Evolutionary conservation across 92 coral and sea anemone genomes (phyloP).

Genomic region (Scolanthus callimorphus): DNA sequence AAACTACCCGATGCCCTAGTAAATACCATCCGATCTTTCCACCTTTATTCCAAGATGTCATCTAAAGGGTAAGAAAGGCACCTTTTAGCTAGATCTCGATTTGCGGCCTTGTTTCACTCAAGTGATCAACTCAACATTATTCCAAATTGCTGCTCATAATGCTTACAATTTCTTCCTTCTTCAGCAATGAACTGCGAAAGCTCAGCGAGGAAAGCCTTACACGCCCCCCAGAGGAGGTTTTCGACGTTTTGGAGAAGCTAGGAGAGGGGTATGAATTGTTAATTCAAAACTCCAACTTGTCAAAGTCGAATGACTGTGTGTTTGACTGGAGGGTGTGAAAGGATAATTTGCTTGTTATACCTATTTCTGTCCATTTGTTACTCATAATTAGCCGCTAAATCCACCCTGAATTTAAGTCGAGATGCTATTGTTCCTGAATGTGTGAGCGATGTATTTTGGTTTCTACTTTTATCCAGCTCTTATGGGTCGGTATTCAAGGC

Average conservation of each 20-base stretch:
- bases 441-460: too few relatives aligned
- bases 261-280: slow-evolving; percentile 84
- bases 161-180: background rate
- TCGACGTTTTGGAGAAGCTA: slow-evolving; percentile 91
- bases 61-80: slow-evolving; percentile 81
- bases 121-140: background rate
- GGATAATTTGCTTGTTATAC: too few relatives aligned
- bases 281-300: too few relatives aligned
- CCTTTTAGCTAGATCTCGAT: too few relatives aligned
- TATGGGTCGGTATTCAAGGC: slow-evolving; percentile 97
- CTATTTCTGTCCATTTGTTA: too few relatives aligned
- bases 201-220: slow-evolving; percentile 98
- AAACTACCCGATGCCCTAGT: slow-evolving; percentile 43
- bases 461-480: too few relatives aligned
- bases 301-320: too few relatives aligned
- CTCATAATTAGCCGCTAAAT: too few relatives aligned
- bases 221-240: slow-evolving; percentile 93
- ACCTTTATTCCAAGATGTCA: slow-evolving; percentile 48
- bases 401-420: too few relatives aligned
- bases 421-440: too few relatives aligned
- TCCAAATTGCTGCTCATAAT: background rate
- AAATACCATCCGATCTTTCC: slow-evolving; percentile 5
- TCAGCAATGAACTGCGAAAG: slow-evolving; percentile 94
- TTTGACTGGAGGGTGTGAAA: slow-evolving; percentile 31
- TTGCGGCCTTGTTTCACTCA: too few relatives aligned